Evolutionary conservation across 92 coral and sea anemone species (phyloP), one percentile per base, ranked within the genome.

Genomic region (Epizoanthus fatuus): DNA sequence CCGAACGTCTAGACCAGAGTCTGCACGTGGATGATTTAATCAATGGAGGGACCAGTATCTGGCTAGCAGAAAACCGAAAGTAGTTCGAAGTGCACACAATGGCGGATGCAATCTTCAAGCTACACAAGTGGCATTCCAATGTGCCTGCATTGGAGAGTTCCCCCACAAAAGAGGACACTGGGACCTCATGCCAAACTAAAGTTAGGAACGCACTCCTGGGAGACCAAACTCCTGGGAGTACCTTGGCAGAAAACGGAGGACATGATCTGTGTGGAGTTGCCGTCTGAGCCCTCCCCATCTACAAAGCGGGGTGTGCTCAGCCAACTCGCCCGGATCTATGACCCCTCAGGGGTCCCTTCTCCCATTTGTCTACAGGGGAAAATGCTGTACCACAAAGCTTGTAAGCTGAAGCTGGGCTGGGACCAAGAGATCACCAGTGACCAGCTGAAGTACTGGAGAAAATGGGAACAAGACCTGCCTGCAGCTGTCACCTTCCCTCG

Each of bases 281-380:
- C 76, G 29, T n/a, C 15, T 11, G 53, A 71, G 13, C 20, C 54
- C 12, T 42, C 45, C 16, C 6, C 76, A 12, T 51, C 76, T 2
- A 71, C 76, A 38, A 71, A 71, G 53, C 76, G 76, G 53, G 76
- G 53, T 3, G 49, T 44, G 49, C 49, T 44, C 7, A 5, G 49
- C 49, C 49, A 44, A 44, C 49, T 44, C 7, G 49, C 49, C 4
- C 49, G 49, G 29, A 76, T 56, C 5, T 76, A 76, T 53, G 81
- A 76, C 52, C 81, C 81, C 42, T 38, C 19, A 19, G 69, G 81
- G 58, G 58, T 76, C 40, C 47, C 47, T 2, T 20, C 67, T 40
- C 81, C 81, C 38, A 54, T 76, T 56, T 56, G 68, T 29, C 22
- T 57, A 56, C 81, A 54, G 81, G 81, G 65, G 2, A 56, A 76